Conservation (phyloP, 2,797 vertebrate species). For the Pachyuromys duprasi region DNA sequence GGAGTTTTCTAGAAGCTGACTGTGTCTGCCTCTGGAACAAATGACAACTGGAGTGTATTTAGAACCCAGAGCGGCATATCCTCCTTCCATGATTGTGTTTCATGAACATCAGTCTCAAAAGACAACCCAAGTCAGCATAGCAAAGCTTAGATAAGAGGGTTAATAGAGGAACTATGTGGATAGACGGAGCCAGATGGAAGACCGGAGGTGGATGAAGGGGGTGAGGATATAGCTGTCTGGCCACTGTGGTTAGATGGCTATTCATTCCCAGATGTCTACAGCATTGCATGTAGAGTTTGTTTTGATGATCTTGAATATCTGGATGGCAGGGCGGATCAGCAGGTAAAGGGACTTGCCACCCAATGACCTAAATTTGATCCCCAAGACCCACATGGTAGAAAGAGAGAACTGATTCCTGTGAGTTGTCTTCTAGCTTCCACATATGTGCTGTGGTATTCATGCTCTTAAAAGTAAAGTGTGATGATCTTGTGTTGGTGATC, state of each 20-base stretch:
- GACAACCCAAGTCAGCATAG: background rate
- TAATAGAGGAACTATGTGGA: background rate
- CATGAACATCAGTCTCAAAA: background rate
- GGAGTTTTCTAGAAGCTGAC: background rate
- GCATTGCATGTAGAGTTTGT: background rate
- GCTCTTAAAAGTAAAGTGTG: background rate
- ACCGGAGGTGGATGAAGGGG: background rate
- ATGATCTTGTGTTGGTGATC: background rate
- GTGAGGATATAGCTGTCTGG: background rate
- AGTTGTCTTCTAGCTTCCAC: background rate
- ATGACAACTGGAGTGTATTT: background rate
- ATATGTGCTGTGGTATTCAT: background rate
- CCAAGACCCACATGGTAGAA: background rate
- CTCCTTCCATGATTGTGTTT: background rate
- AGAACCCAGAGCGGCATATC: background rate
- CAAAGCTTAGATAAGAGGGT: background rate
- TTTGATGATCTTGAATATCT: background rate
- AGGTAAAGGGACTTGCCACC: background rate
- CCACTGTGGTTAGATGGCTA: background rate
- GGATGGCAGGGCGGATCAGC: background rate
- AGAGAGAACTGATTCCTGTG: background rate
- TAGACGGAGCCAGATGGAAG: background rate
- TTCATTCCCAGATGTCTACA: background rate
- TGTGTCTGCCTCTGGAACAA: background rate
- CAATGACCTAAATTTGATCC: background rate